Conservation (phyloP, 2,888 invertebrate species). For the Platerodrilus igneus region DNA sequence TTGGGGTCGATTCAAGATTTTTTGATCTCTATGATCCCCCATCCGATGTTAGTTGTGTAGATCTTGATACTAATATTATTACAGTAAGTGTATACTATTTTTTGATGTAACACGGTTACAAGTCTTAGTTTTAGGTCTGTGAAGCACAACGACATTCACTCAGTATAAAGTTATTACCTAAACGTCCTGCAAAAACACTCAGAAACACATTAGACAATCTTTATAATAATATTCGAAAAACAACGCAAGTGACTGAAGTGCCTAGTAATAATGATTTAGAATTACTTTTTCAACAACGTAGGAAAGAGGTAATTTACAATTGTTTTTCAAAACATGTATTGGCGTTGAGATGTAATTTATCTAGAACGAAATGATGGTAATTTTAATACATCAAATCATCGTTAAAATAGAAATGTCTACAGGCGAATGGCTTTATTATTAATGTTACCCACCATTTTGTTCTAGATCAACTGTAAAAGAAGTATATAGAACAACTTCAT, state of each 20-base stretch:
- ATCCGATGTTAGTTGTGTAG: slow-evolving; percentile 93
- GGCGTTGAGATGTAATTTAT: too few species aligned
- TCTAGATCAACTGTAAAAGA: too few species aligned
- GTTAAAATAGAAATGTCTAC: not conserved
- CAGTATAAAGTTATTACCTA: slow-evolving; percentile 75
- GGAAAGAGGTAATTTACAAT: slow-evolving; percentile 76
- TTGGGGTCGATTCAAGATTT: slow-evolving; percentile 95
- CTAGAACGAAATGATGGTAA: too few species aligned
- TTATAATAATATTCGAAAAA: slow-evolving; percentile 58
- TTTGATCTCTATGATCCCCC: slow-evolving; percentile 97
- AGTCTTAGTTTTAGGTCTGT: slow-evolving; percentile 58
- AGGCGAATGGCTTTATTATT: not conserved
- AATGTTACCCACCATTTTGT: too few species aligned
- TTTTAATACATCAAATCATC: too few species aligned
- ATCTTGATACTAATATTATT: slow-evolving; percentile 96
- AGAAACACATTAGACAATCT: slow-evolving; percentile 73
- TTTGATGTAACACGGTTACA: slow-evolving; percentile 8
- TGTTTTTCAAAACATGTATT: not conserved
- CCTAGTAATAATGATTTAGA: slow-evolving; percentile 54
- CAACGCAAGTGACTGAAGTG: slow-evolving; percentile 25
- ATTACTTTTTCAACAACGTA: slow-evolving; percentile 74
- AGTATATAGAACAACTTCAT: too few species aligned
- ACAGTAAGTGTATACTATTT: slow-evolving; percentile 56
- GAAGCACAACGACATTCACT: slow-evolving; percentile 77
- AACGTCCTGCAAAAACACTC: slow-evolving; percentile 78